A percentile compares a stretch with the other conserved stretches of the same genome.
Evolutionary conservation across 2,113 vertebrate species (phyloP).

Genomic region (human (Homo sapiens)): GRCh38 chr9:3692501-3693000

Average conservation of each 20-base stretch:
- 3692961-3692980: not conserved
- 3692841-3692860: not conserved
- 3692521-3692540: not conserved
- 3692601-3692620: not conserved
- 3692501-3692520: conserved; percentile 33
- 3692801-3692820: not conserved
- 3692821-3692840: not conserved
- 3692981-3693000: not conserved
- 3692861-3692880: not conserved
- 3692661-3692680: not conserved
- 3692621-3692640: not conserved
- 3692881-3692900: not conserved
- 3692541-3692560: not conserved
- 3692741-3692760: not conserved
- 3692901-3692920: not conserved
- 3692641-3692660: not conserved
- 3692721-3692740: not conserved
- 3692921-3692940: not conserved
- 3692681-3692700: not conserved
- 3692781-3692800: not conserved
- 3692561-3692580: not conserved
- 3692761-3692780: not conserved
- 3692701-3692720: not conserved
- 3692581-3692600: not conserved
- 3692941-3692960: not conserved